Evolutionary conservation across 1,140 invertebrate genomes (phyloP), one percentile per base, ranked within the genome.

Genomic region (Chymomyza costata): DNA sequence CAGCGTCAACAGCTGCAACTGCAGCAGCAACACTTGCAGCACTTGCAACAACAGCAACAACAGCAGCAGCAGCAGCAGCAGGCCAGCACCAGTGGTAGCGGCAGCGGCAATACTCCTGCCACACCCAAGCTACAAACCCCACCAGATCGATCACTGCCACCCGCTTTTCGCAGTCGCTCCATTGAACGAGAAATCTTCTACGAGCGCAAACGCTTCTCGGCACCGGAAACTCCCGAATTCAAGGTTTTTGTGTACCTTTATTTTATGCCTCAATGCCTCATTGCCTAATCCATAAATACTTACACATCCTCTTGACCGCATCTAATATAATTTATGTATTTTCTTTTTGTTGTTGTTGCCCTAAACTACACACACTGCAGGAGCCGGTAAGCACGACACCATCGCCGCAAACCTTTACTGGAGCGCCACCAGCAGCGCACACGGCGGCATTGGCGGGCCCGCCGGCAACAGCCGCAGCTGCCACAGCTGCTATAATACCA

Each of bases 381-480:
- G 81, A 82, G 41, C 71, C 64, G 15, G 51, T 69, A 53, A 85
- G 83, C 55, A 83, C 83, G 35, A 81, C 83, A 67, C 70, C 83
- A 66, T 76, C 82, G 56, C 70, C 61, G 63, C 69, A 81, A 58
- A 71, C 86, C 60, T 65, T 82, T 58, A 71, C 67, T 61, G 83
- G 80, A 52, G 65, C 64, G 65, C 51, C 62, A 47, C 46, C 61
- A 18, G 50, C 58, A 58, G 62, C 61, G 62, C 60, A 62, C 56
- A 61, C 84, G 66, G 66, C 83, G 69, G 74, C 71, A 78, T 80
- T 84, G 82, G 67, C 81, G 71, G 82, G 69, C 64, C 84, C 84
- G 54, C 78, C 83, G 68, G 81, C 84, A 85, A 85, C 84, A 66
- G 83, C 83, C 54, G 83, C 83, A 74, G 84, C 84, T 71, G 83